Percentiles rank a stretch among this genome's conserved stretches.
Conservation (phyloP, 2,888 invertebrate species). For the Perizoma affinitatum region DNA sequence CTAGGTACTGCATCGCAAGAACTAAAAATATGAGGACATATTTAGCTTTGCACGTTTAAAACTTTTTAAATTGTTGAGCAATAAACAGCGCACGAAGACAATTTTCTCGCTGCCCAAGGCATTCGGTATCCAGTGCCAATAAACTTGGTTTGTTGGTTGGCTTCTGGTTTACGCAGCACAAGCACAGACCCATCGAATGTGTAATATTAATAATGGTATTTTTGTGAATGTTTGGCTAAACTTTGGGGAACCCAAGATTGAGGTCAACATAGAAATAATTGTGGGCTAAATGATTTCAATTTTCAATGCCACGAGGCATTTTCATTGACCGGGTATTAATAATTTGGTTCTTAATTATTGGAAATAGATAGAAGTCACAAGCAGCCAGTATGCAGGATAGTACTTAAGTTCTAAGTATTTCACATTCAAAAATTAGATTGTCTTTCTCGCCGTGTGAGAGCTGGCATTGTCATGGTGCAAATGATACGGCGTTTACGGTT, state of each 20-base stretch:
- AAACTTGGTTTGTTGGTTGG: constrained; percentile 24
- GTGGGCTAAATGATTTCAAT: not conserved
- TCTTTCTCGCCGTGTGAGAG: no score
- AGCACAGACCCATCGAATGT: constrained; percentile 9
- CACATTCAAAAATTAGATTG: no score
- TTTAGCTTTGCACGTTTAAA: not conserved
- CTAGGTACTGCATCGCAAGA: no score
- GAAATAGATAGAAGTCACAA: no score
- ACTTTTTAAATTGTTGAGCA: constrained; percentile 15
- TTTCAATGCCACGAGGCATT: no score
- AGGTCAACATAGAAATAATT: not conserved
- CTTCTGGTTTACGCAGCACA: constrained; percentile 8
- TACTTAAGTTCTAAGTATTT: no score
- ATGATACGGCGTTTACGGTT: no score
- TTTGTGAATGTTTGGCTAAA: constrained; percentile 7
- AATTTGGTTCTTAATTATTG: no score
- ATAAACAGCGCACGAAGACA: constrained; percentile 20
- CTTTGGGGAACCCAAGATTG: not conserved
- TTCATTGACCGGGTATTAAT: no score
- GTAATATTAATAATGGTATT: constrained; percentile 12
- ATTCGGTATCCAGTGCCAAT: constrained; percentile 22
- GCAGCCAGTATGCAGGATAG: no score
- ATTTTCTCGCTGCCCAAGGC: constrained; percentile 25
- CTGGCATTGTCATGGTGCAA: no score
- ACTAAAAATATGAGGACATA: no score